Percentiles rank a stretch among this genome's conserved stretches.
Conservation (phyloP, 1,140 invertebrate genomes). For the Melanaphis sacchari region DNA sequence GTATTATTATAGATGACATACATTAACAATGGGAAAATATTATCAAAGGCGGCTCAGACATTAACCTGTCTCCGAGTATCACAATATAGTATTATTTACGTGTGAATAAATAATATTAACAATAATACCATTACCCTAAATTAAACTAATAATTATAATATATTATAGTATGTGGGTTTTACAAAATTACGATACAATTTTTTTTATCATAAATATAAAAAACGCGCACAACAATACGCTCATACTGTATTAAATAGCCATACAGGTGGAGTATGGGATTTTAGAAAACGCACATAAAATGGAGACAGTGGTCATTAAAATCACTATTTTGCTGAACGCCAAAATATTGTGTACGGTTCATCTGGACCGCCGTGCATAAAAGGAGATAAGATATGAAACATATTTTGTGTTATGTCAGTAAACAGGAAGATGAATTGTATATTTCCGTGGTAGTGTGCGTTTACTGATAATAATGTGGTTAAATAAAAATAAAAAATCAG, state of each 20-base stretch:
- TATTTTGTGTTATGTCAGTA: neutral
- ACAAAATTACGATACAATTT: neutral
- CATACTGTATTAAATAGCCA: neutral
- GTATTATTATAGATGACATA: neutral
- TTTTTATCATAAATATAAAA: neutral
- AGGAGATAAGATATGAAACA: neutral
- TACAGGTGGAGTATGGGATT: neutral
- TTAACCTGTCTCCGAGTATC: neutral
- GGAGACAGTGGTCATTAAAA: neutral
- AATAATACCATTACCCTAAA: neutral
- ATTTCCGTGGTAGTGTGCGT: neutral
- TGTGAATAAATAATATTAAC: neutral
- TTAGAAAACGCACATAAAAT: neutral
- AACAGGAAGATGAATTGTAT: conserved; percentile 21
- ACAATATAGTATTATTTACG: neutral
- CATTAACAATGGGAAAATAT: neutral
- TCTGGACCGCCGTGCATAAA: neutral
- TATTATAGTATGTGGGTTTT: neutral
- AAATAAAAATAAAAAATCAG: neutral
- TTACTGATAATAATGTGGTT: neutral
- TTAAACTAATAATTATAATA: neutral
- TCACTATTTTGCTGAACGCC: neutral
- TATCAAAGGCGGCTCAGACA: neutral
- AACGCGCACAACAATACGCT: neutral
- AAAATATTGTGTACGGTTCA: neutral